Evolutionary conservation across 1,140 invertebrate species (phyloP), one percentile per base, ranked within the genome.

Genomic region (Mycetomoellerius zeteki): DNA sequence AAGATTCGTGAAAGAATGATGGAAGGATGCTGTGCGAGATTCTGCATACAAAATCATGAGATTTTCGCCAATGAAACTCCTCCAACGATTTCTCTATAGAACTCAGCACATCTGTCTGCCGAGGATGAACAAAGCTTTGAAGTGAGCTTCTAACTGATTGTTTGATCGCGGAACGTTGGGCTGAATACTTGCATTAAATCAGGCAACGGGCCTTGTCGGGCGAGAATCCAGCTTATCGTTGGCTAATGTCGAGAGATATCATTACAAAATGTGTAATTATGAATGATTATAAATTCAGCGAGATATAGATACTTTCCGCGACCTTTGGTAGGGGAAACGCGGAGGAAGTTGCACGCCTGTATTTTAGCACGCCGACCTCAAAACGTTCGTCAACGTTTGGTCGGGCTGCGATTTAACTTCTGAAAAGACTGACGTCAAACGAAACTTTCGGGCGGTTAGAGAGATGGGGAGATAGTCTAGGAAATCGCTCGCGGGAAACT

Each of bases 401-500:
- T 58, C 6, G 69, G n/a, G 80, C 52, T 47, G n/a, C 43, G 69
- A 60, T 84, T 84, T 84, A 75, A 62, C 54, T 75, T 84, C n/a
- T 80, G 72, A n/a, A 89, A 87, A 80, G 88, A 87, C 89, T 71
- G 72, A 89, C 86, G 69, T 56, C 71, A 75, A 86, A 56, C 21
- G 67, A 60, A 88, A 91, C 87, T 90, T 91, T 86, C 65, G 76
- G 87, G 60, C 90, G 82, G 90, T 87, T 90, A 27, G 84, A 10
- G 64, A 21, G 78, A 64, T 12, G 24, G 85, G 64, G 88, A 56
- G 87, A 86, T 85, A 60, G 88, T 82, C 82, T 73, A 43, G 86
- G 89, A 90, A 87, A 91, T 88, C 84, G 81, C 77, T 87, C 80
- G 86, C 72, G 80, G 76, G 82, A 86, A 91, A 90, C 88, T 91